Base-by-base conservation (phyloP, 2,797 vertebrate species). In the Artibeus jamaicensis region DNA sequence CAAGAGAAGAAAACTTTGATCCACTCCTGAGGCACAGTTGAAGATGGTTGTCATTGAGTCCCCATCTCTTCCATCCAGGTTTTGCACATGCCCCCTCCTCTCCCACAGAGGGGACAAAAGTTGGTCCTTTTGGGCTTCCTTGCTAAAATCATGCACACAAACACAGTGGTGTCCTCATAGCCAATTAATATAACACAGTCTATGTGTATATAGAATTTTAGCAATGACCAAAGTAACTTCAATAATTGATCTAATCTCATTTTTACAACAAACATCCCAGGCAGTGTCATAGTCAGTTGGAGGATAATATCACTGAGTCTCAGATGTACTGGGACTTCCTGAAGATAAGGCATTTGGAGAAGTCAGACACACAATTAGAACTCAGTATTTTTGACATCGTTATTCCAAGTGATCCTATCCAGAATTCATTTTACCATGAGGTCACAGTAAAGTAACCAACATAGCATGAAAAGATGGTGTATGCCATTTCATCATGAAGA, bases 1-100 rank as follows among this genome's bases (percentile, higher is more conserved):
- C 93, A 68, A 44, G 42, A 85, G 94, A 62, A 83, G 71, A 48
- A 65, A 55, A 44, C 93, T 96, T 96, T 95, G 97, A 97, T 94
- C 95, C 59, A 1, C 73, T 82, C 86, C 48, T 0, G 14, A 88
- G 42, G 78, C 26, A 26, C 0, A 12, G 50, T 59, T 86, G 71
- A 73, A 85, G 78, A 50, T 32, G 16, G 29, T 7, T 65, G 91
- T 81, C 73, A 29, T 0, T 71, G 86, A 48, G 8, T n/a, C 65
- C 42, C 37, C 34, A 7, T 62, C n/a, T 57, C 37, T 32, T 46
- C 39, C 6, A 3, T 3, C 78, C 71, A 91, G 77, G 93, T 74
- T 84, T n/a, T 3, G 1, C 26, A 9, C 50, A 59, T 0, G 0
- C 62, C 3, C 57, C 6, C 9, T 10, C 19, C 21, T 9, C 16